Percentiles rank a stretch among this genome's conserved stretches.
These are phyloP conservation scores for Polylopha cassiicola DNA, from an alignment of 2,888 invertebrate genomes.

Conservation along the genomic window DNA sequence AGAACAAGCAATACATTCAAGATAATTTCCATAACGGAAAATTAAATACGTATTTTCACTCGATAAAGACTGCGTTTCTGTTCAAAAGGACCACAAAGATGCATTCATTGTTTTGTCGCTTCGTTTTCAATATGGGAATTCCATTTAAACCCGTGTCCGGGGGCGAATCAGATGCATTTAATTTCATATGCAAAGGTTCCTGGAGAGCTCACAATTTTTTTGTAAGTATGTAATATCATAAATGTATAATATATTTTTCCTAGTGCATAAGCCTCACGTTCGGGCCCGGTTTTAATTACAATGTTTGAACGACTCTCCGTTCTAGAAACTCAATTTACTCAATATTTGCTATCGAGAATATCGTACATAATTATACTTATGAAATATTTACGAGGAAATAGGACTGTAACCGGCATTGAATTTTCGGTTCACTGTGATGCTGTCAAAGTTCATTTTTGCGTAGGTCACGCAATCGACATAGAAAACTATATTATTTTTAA, in stretches of 20 bases:
- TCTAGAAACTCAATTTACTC: conserved; percentile 33
- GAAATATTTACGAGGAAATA: too few relatives aligned
- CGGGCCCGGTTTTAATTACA: conserved; percentile 31
- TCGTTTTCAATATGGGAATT: conserved; percentile 19
- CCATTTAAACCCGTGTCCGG: conserved; percentile 25
- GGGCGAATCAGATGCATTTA: conserved; percentile 29
- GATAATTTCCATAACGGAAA: conserved; percentile 7
- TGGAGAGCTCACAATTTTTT: conserved; percentile 9
- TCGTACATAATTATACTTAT: too few relatives aligned
- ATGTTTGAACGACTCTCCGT: conserved; percentile 31
- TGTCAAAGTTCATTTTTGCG: too few relatives aligned
- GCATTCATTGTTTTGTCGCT: conserved; percentile 4
- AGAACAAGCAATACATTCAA: not conserved
- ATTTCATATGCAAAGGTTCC: conserved; percentile 25
- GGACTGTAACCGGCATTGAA: too few relatives aligned
- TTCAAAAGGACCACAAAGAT: conserved; percentile 5
- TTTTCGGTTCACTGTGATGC: too few relatives aligned
- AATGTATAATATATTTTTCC: not conserved
- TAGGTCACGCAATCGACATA: too few relatives aligned
- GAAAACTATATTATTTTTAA: too few relatives aligned
- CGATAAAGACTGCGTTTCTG: conserved; percentile 1
- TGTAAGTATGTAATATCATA: conserved; percentile 10
- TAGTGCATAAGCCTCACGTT: conserved; percentile 6
- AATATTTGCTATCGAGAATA: too few relatives aligned
- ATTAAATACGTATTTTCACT: conserved; percentile 4